A percentile compares a stretch with the other conserved stretches of the same genome.
Evolutionary conservation across 1,140 invertebrate species (phyloP).

Genomic region (Battus philenor): DNA sequence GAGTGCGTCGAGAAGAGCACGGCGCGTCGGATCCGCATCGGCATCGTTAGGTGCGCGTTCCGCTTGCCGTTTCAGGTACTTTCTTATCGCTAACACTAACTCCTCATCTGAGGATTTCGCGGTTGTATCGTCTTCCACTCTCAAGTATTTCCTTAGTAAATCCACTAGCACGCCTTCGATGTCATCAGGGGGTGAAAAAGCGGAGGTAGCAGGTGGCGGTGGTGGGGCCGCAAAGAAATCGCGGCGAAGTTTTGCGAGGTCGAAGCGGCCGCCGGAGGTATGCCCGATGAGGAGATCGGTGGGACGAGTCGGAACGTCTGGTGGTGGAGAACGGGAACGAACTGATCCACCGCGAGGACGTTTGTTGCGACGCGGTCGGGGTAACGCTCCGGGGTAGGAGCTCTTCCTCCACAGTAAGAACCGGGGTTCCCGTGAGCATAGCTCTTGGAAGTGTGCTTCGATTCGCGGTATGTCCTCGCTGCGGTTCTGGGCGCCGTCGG

Average conservation of each 20-base stretch:
- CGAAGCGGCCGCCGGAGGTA: constrained; percentile 79
- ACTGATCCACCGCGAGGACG: constrained; percentile 80
- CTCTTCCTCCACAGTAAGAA: constrained; percentile 89
- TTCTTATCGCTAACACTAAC: constrained; percentile 79
- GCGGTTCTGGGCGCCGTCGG: constrained; percentile 83
- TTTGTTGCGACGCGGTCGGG: constrained; percentile 75
- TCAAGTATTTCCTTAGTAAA: constrained; percentile 82
- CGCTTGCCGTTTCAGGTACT: constrained; percentile 73
- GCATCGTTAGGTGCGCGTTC: constrained; percentile 37
- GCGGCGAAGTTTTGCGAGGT: constrained; percentile 80
- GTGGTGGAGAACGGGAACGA: constrained; percentile 79
- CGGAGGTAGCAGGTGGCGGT: constrained; percentile 41
- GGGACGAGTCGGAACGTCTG: constrained; percentile 74
- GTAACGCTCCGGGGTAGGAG: constrained; percentile 84
- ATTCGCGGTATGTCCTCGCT: constrained; percentile 85
- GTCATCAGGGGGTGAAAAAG: constrained; percentile 57
- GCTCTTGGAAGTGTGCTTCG: constrained; percentile 89
- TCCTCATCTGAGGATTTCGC: constrained; percentile 76
- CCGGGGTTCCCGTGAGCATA: constrained; percentile 84
- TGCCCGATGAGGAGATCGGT: constrained; percentile 73
- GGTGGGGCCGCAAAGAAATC: constrained; percentile 77
- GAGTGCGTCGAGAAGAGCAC: constrained; percentile 79
- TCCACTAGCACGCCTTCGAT: constrained; percentile 77
- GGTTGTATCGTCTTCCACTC: constrained; percentile 60
- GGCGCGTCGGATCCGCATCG: constrained; percentile 76